These are phyloP conservation scores for Discoglossus pictus DNA, from an alignment of 2,797 vertebrate genomes.

Conservation along the genomic window DNA sequence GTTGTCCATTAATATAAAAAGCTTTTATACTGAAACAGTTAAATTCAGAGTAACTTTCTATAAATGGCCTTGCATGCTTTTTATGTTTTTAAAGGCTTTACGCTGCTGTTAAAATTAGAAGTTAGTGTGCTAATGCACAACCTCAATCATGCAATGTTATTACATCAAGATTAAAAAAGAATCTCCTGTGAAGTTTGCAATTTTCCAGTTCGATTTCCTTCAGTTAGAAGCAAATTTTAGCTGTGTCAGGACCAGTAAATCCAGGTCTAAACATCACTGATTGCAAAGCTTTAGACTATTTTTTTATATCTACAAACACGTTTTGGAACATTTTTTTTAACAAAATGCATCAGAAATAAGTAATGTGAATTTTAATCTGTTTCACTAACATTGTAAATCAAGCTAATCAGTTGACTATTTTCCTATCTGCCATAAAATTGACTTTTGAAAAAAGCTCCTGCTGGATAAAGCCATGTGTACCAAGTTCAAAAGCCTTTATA, in stretches of 20 bases:
- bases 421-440: constrained; percentile 33
- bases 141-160: constrained; percentile 43
- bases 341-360: neutral
- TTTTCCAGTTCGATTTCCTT: constrained; percentile 42
- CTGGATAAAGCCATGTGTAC: constrained; percentile 7
- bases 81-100: constrained; percentile 26
- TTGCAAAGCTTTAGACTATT: neutral
- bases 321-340: constrained; percentile 7
- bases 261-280: constrained; percentile 19
- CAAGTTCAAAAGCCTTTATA: constrained; percentile 24
- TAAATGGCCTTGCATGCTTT: neutral
- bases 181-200: constrained; percentile 47
- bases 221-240: constrained; percentile 12
- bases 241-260: constrained; percentile 11
- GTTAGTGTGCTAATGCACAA: constrained; percentile 12
- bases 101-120: constrained; percentile 12
- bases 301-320: neutral
- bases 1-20: too few relatives aligned
- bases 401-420: constrained; percentile 25
- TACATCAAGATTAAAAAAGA: constrained; percentile 36
- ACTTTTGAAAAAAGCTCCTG: constrained; percentile 31
- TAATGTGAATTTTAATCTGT: constrained; percentile 16
- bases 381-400: constrained; percentile 1
- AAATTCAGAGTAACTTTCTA: constrained; percentile 1
- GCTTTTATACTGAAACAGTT: neutral